phyloP scores from a whole-genome alignment of 2,797 vertebrate genomes.

The Danio tinwini region DNA sequence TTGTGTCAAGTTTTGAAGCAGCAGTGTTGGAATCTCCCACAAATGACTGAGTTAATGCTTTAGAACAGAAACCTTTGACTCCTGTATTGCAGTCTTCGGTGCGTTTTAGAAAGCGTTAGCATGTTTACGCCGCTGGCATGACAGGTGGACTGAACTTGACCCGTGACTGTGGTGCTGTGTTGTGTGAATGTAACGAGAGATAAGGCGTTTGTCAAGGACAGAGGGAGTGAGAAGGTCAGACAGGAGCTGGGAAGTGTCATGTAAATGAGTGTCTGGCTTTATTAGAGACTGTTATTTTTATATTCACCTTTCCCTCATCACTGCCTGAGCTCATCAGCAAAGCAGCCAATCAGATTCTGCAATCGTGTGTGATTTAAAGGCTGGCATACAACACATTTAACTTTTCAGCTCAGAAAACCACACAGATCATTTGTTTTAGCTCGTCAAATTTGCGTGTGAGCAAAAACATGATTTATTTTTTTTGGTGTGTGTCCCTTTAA shows the following conservation, averaged over 20 bases:
- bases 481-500: no score
- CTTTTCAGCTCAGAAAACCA: no score
- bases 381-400: no score
- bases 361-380: no score
- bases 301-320: conserved; percentile 28
- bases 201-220: conserved; percentile 38
- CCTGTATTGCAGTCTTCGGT: conserved; percentile 49
- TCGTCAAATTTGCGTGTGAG: no score
- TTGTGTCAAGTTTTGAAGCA: background rate
- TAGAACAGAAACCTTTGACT: conserved; percentile 15
- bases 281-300: conserved; percentile 22
- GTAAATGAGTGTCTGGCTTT: conserved; percentile 36
- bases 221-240: conserved; percentile 51
- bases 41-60: background rate
- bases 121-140: conserved; percentile 38
- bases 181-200: conserved; percentile 44
- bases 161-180: conserved; percentile 40
- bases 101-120: conserved; percentile 47
- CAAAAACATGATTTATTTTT: no score
- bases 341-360: conserved; percentile 49
- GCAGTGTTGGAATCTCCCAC: background rate
- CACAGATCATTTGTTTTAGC: no score
- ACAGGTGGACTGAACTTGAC: conserved; percentile 34
- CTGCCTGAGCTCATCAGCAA: conserved; percentile 43
- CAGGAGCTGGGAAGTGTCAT: conserved; percentile 40